Conservation (phyloP, 2,797 vertebrate genomes). For the Botia almorhae region DNA sequence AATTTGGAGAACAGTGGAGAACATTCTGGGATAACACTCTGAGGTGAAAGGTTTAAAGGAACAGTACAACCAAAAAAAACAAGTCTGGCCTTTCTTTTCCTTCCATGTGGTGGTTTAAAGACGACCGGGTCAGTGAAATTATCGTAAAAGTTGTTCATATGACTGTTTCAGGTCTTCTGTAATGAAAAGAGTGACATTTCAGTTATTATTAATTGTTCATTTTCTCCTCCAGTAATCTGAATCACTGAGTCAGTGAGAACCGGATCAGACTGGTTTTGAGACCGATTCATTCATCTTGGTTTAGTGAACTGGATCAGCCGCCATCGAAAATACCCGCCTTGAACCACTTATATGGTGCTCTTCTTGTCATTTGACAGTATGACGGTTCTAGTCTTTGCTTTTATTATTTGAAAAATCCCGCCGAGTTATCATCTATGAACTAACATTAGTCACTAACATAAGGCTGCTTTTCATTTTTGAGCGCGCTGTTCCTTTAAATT, state of each 20-base stretch:
- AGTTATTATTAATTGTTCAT: neutral
- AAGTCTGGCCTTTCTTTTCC: no score
- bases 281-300: neutral
- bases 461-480: neutral
- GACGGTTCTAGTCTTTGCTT: neutral
- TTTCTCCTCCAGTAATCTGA: neutral
- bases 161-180: neutral
- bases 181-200: neutral
- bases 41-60: no score
- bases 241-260: neutral
- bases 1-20: neutral
- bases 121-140: no score
- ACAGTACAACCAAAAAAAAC: no score
- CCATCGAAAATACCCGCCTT: neutral
- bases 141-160: no score
- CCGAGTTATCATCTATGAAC: neutral
- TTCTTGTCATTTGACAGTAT: neutral
- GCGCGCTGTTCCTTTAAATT: neutral
- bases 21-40: neutral
- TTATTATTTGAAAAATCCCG: no score
- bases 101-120: no score
- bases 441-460: neutral
- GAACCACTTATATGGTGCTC: neutral
- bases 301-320: conserved; percentile 1
- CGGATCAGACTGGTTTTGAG: neutral